Conservation (phyloP, 35 echinoderm and acorn worm genomes). For the Lytechinus pictus region DNA sequence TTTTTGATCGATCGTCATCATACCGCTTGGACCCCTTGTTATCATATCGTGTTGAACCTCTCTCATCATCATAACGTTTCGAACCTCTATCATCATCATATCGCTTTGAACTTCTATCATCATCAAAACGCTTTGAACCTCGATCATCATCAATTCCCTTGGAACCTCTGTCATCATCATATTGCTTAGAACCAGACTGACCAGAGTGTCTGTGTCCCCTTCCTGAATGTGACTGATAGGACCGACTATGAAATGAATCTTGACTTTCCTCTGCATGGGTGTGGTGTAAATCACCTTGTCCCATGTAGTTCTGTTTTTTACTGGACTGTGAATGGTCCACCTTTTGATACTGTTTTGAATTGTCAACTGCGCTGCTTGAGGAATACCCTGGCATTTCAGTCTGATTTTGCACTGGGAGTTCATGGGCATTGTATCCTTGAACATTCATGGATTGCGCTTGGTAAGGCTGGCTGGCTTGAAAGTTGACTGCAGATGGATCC, state of each 20-base stretch:
- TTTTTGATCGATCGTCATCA: not conserved
- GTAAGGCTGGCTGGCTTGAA: not conserved
- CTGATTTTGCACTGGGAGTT: not conserved
- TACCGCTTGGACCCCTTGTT: too few relatives aligned
- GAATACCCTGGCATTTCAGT: not conserved
- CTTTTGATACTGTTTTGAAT: conserved; percentile 20
- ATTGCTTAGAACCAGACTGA: conserved; percentile 23
- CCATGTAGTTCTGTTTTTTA: not conserved
- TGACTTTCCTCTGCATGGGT: conserved; percentile 17
- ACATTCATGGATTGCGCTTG: not conserved
- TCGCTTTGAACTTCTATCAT: conserved; percentile 27
- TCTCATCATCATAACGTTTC: not conserved
- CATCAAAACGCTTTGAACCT: not conserved
- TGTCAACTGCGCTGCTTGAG: not conserved
- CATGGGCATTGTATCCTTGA: not conserved
- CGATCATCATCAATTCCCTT: not conserved
- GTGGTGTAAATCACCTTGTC: not conserved
- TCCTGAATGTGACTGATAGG: conserved; percentile 25
- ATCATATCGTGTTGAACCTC: not conserved
- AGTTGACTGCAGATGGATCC: not conserved
- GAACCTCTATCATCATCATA: not conserved
- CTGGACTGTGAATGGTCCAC: not conserved
- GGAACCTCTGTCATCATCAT: conserved; percentile 12
- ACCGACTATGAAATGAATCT: not conserved
- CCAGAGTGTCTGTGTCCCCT: conserved; percentile 1